phyloP scores from a whole-genome alignment of 2,888 invertebrate genomes.

The Chymomyza fuscimana region DNA sequence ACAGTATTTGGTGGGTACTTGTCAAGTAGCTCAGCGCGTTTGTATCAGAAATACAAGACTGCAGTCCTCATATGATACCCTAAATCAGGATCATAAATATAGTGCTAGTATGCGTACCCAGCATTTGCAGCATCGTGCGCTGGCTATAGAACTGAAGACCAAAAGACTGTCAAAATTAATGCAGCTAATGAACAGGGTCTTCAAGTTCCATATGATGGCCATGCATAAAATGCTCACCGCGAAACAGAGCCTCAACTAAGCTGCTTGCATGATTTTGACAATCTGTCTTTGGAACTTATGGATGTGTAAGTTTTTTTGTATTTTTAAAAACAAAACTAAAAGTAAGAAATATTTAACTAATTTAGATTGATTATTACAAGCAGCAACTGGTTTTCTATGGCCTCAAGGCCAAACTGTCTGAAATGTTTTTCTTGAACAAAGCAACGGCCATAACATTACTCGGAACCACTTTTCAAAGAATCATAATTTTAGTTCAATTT shows the following conservation, averaged over 20 bases:
- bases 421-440: slow-evolving; percentile 5
- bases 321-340: too few species aligned
- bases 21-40: slow-evolving; percentile 1
- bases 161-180: not conserved
- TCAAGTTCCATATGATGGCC: slow-evolving; percentile 6
- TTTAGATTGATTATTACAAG: not conserved
- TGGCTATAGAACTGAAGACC: not conserved
- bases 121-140: not conserved
- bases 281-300: not conserved
- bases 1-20: not conserved
- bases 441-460: not conserved
- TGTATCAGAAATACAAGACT: not conserved
- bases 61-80: not conserved
- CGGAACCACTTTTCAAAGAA: not conserved
- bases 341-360: not conserved
- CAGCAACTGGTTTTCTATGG: not conserved
- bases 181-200: not conserved
- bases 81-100: not conserved
- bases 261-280: not conserved
- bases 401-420: not conserved
- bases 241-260: not conserved
- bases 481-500: slow-evolving; percentile 9
- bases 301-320: slow-evolving; percentile 2
- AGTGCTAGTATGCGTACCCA: not conserved
- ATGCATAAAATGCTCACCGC: not conserved